Percentiles rank a stretch among this genome's conserved stretches.
phyloP scores from a whole-genome alignment of 2,888 invertebrate species.

The Hetaerina titia region DNA sequence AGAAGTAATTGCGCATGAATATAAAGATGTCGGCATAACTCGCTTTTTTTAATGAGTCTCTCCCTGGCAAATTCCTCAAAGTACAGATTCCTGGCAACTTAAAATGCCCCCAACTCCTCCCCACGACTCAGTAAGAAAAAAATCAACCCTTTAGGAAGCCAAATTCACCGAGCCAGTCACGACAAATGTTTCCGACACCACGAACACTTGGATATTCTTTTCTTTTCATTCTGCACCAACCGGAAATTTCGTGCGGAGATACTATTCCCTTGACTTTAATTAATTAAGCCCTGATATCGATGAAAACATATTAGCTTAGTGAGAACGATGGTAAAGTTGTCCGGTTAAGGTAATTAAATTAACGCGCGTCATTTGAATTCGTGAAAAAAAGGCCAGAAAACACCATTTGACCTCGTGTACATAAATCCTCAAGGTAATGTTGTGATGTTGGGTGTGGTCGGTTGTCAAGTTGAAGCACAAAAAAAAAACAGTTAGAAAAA shows the following conservation, averaged over 20 bases:
- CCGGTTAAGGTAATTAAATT: neutral
- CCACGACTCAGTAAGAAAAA: too few relatives aligned
- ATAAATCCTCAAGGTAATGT: neutral
- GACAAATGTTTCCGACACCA: too few relatives aligned
- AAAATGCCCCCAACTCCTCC: too few relatives aligned
- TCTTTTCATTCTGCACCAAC: neutral
- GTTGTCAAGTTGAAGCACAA: neutral
- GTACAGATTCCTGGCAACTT: too few relatives aligned
- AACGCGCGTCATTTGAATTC: neutral
- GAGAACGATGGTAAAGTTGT: neutral
- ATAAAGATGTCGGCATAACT: too few relatives aligned
- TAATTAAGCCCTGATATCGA: neutral
- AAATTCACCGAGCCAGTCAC: too few relatives aligned
- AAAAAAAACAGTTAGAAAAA: neutral
- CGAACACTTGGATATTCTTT: neutral
- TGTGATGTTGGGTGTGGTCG: conserved; percentile 39
- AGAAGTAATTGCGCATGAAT: too few relatives aligned
- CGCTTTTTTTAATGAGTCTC: too few relatives aligned
- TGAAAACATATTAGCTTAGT: too few relatives aligned
- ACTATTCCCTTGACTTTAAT: neutral
- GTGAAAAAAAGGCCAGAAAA: neutral
- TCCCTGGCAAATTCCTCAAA: too few relatives aligned
- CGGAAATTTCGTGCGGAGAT: neutral
- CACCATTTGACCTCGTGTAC: neutral
- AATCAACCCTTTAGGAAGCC: too few relatives aligned